Conservation (phyloP, 2,888 invertebrate genomes). For the Panopea generosa region DNA sequence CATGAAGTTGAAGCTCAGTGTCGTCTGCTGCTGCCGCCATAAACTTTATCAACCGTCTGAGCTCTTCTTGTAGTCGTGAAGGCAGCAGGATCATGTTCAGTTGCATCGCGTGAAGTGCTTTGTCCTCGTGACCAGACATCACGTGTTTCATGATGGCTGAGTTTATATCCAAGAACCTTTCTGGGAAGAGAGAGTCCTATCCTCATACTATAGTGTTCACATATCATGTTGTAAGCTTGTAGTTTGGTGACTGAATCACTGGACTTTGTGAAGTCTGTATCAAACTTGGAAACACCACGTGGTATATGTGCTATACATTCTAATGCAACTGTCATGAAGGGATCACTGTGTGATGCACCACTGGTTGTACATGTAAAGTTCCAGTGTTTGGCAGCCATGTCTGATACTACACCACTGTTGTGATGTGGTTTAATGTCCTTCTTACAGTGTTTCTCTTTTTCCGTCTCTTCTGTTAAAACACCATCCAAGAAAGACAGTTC, state of each 20-base stretch:
- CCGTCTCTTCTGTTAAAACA: constrained; percentile 73
- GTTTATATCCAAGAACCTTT: constrained; percentile 80
- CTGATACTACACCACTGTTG: constrained; percentile 68
- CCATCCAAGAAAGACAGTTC: constrained; percentile 83
- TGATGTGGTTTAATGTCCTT: constrained; percentile 62
- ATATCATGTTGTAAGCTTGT: too few species aligned
- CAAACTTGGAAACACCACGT: too few species aligned
- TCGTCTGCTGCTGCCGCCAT: too few species aligned
- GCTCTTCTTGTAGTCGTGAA: constrained; percentile 75
- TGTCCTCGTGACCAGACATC: constrained; percentile 71
- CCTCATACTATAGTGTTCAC: constrained; percentile 78
- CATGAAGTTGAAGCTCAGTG: too few species aligned
- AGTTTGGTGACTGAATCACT: constrained; percentile 77
- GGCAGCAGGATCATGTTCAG: constrained; percentile 81
- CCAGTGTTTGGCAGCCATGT: too few species aligned
- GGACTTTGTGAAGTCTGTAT: constrained; percentile 77
- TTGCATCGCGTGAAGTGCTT: constrained; percentile 79
- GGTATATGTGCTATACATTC: too few species aligned
- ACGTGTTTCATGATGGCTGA: too few species aligned
- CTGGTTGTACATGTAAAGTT: too few species aligned
- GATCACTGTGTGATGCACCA: too few species aligned
- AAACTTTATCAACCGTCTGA: constrained; percentile 79
- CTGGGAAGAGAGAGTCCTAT: constrained; percentile 77
- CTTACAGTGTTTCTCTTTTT: constrained; percentile 70
- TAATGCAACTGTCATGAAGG: too few species aligned